phyloP scores from a whole-genome alignment of 2,888 invertebrate species.

The Amiota mariae region DNA sequence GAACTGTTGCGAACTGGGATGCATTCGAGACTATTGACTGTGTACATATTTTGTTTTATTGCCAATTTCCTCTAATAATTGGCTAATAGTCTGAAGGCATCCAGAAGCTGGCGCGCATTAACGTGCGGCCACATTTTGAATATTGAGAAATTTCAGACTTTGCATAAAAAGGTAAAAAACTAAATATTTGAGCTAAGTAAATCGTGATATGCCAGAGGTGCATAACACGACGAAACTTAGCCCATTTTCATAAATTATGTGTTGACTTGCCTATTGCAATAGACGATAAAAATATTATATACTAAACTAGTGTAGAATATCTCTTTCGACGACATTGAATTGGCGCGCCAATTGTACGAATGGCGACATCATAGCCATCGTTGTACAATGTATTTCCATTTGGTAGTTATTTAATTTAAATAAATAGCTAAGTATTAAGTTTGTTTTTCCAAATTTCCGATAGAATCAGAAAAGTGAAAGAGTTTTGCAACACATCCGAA shows the following conservation, averaged over 20 bases:
- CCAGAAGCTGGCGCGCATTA: neutral
- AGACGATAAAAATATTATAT: constrained; percentile 50
- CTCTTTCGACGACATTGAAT: constrained; percentile 34
- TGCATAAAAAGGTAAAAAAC: constrained; percentile 47
- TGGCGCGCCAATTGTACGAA: constrained; percentile 67
- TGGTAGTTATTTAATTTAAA: neutral
- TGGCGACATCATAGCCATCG: constrained; percentile 66
- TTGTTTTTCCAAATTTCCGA: neutral
- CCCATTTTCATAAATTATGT: constrained; percentile 17
- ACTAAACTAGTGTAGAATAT: constrained; percentile 21
- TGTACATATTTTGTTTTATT: too few species aligned
- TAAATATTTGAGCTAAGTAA: constrained; percentile 35
- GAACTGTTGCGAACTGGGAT: neutral
- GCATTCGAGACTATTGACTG: neutral
- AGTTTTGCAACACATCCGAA: constrained; percentile 41
- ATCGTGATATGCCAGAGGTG: constrained; percentile 45
- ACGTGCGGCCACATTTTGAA: constrained; percentile 29
- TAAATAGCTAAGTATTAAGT: constrained; percentile 21
- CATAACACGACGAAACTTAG: constrained; percentile 49
- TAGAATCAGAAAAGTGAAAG: too few species aligned
- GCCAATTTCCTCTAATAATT: constrained; percentile 15
- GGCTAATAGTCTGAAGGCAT: constrained; percentile 1
- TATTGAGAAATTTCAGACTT: constrained; percentile 49
- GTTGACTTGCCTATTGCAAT: constrained; percentile 20
- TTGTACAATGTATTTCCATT: constrained; percentile 52